A percentile compares a stretch with the other conserved stretches of the same genome.
phyloP scores from a whole-genome alignment of 2,888 invertebrate genomes.

The Coecobrya sp. region DNA sequence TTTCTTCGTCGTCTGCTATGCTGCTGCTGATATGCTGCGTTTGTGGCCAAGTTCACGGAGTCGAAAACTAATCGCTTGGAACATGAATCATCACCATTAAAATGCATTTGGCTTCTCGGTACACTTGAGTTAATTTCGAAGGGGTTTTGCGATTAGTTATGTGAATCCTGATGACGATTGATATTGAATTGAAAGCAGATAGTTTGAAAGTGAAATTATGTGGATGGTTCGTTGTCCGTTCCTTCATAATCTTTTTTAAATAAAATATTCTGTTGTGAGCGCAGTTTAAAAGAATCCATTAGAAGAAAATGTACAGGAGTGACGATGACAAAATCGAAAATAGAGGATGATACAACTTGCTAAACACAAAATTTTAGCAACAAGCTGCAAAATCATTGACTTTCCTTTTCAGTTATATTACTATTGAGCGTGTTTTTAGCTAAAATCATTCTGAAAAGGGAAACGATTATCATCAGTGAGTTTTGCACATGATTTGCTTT shows the following conservation, averaged over 20 bases:
- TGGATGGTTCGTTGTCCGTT: slow-evolving; percentile 46
- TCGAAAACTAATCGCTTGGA: slow-evolving; percentile 81
- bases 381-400: slow-evolving; percentile 23
- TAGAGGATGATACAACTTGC: slow-evolving; percentile 40
- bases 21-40: slow-evolving; percentile 48
- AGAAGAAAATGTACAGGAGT: not conserved
- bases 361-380: not conserved
- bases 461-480: slow-evolving; percentile 62
- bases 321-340: not conserved
- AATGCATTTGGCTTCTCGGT: not conserved
- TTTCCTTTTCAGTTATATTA: slow-evolving; percentile 76
- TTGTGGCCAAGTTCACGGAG: slow-evolving; percentile 80
- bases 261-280: not conserved
- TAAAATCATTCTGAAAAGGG: slow-evolving; percentile 45
- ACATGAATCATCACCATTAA: slow-evolving; percentile 68
- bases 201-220: slow-evolving; percentile 45
- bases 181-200: not conserved
- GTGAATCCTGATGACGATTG: slow-evolving; percentile 38
- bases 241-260: not conserved
- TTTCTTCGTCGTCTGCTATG: slow-evolving; percentile 65
- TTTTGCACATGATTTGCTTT: slow-evolving; percentile 76
- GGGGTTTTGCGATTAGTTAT: slow-evolving; percentile 35
- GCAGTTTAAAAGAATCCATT: not conserved
- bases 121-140: slow-evolving; percentile 11
- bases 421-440: slow-evolving; percentile 35